Evolutionary conservation across 2,888 invertebrate species (phyloP), one percentile per base, ranked within the genome.

Genomic region (Platycheirus rosarum): DNA sequence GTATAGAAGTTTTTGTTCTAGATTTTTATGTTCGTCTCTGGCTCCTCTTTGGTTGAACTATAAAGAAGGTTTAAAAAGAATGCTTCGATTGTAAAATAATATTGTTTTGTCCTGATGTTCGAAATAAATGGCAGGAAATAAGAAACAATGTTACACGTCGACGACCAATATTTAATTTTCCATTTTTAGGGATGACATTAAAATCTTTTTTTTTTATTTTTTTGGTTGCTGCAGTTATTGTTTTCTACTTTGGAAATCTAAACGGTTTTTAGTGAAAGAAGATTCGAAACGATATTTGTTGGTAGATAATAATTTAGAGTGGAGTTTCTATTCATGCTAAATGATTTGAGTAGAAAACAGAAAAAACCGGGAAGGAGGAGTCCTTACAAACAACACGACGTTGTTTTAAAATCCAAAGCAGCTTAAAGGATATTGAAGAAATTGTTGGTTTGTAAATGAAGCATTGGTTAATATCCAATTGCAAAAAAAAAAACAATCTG

Each of bases 91-190:
- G 14, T 23, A 9, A 18, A 40, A 62, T 32, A 49, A 57, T 42
- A 42, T 35, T 18, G 16, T 63, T 55, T 37, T 14, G 49, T 16
- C 26, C 6, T 40, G 20, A 23, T 23, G 7, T 29, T 13, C 1
- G 16, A 48, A 73, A n/a, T 55, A 18, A 53, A 32, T 51, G 29
- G 14, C 53, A 16, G 18, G 16, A 46, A 49, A 26, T n/a, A 53
- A 26, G 16, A 46, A 49, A 26, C n/a, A 53, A n/a, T 16, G n/a
- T 1, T 14, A 9, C 51, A 35, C 14, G 16, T 5, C 14, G 13
- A 55, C 62, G 48, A 77, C 51, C 77, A 71, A 65, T 77, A 71
- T 71, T 71, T 51, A 44, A 57, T 70, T 70, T 16, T 18, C 48
- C 70, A 63, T 70, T 44, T 71, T 71, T 35, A 60, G 29, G 26